Base-by-base conservation (phyloP, 2,797 vertebrate genomes). In the Enteromius afrohamiltoni region DNA sequence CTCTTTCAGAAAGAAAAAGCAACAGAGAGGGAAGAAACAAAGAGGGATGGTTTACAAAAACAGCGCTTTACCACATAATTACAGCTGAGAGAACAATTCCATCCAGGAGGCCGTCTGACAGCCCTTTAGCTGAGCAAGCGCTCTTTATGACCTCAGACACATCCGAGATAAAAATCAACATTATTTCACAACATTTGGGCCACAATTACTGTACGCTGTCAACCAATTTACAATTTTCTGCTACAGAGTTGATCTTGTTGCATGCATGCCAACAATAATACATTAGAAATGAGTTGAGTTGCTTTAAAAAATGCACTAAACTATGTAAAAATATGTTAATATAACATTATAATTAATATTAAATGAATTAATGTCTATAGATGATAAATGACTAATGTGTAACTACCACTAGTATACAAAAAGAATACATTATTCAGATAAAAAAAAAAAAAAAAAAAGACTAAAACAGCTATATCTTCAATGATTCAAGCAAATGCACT, bases 1-100 rank as follows among this genome's bases (percentile, higher is more conserved):
- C 89, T 85, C 80, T 65, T 40, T 34, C 45, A 76, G 62, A 75
- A 17, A 53, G 84, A 87, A 40, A 49, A 76, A 81, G 77, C 31
- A 37, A 77, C 51, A 65, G 60, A 26, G 37, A 78, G 42, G 17
- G 23, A 65, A 45, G 42, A 78, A 78, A 78, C 76, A 67, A 77
- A 68, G 45, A 69, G 26, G 53, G 58, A 49, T 40, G n/a, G 53
- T 77, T 67, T 74, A 75, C 42, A 53, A 76, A 76, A 83, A 82
- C 40, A 62, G 7, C 0, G 16, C 69, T 64, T 64, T 68, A 55
- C 71, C 81, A 83, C 73, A 83, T 77, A 83, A 83, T 83, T 83
- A 77, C 49, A 77, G 81, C 37, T 68, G 73, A 8, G 29, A 58
- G 60, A 76, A 76, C 80, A 76, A 76, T 82, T 31, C 34, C 7